Evolutionary conservation across 2,888 invertebrate species (phyloP), one percentile per base, ranked within the genome.

Genomic region (Metopia argyrocephala): DNA sequence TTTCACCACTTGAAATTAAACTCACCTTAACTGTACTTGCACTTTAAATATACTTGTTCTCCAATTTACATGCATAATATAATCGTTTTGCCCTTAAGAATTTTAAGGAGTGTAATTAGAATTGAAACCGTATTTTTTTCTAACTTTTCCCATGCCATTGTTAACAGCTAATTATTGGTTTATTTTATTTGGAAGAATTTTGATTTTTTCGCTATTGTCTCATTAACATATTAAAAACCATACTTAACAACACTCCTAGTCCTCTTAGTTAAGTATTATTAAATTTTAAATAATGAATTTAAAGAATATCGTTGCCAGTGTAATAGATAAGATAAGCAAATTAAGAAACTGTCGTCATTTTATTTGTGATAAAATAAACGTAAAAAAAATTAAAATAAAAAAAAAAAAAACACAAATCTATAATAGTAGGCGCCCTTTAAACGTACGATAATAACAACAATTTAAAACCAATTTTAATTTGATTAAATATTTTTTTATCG

Each of bases 241-340:
- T n/a, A 59, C 59, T 59, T 25, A 46, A 46, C 23, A 23, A 54
- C 12, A 50, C 21, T 6, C 21, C n/a, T 12, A 18, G 20, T 5
- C 5, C 25, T 45, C 52, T 18, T 15, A n/a, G 12, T n/a, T 31
- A n/a, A 31, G 18, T 9, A 38, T 61, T 21, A 27, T 38, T 15
- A 59, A 12, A 48, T 48, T 70, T n/a, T 5, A 28, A 1, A n/a
- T n/a, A n/a, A n/a, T n/a, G n/a, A n/a, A n/a, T n/a, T n/a, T n/a
- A n/a, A n/a, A n/a, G n/a, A n/a, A n/a, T n/a, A n/a, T n/a, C n/a
- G n/a, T n/a, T n/a, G n/a, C n/a, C n/a, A n/a, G n/a, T n/a, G n/a
- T n/a, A n/a, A 64, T 2, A 61, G 75, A 76, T 76, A 61, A 76
- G 68, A 76, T 66, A 57, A n/a, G n/a, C n/a, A 50, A 23, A 20